These are phyloP conservation scores for Trachymyrmex cornetzi DNA, from an alignment of 1,140 invertebrate genomes.

Conservation along the genomic window DNA sequence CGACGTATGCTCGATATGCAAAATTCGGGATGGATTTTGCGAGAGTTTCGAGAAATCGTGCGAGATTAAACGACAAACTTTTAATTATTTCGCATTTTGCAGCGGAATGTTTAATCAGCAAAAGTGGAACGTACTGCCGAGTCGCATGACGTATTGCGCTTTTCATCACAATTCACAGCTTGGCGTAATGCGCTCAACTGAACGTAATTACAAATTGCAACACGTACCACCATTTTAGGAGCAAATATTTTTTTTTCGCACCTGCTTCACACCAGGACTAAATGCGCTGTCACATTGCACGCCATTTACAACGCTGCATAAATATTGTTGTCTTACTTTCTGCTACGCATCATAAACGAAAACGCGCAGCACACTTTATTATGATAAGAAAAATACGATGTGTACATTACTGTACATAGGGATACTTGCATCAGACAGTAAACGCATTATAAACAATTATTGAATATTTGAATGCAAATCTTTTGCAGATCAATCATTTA, in stretches of 20 bases:
- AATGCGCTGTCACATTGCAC: conserved; percentile 35
- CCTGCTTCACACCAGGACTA: neutral
- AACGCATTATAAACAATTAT: neutral
- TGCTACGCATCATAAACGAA: neutral
- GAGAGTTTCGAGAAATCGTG: conserved; percentile 65
- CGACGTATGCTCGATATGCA: neutral
- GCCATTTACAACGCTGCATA: conserved; percentile 20
- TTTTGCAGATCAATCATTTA: no score
- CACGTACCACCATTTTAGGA: conserved; percentile 41
- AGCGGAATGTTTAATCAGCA: conserved; percentile 72
- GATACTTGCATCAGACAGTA: neutral
- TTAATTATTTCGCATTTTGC: conserved; percentile 72
- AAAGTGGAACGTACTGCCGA: conserved; percentile 49
- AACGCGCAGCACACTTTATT: neutral
- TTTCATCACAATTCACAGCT: conserved; percentile 70
- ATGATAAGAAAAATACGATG: neutral
- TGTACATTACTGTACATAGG: neutral
- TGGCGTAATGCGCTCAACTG: conserved; percentile 71
- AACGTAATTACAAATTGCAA: conserved; percentile 70
- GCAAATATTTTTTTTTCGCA: conserved; percentile 10
- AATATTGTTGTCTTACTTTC: conserved; percentile 29
- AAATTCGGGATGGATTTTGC: neutral
- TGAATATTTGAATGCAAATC: no score
- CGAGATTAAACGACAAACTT: conserved; percentile 71
- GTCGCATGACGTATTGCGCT: conserved; percentile 61